phyloP scores from a whole-genome alignment of 2,113 vertebrate genomes.

The Phylloscopus whistleri region DNA sequence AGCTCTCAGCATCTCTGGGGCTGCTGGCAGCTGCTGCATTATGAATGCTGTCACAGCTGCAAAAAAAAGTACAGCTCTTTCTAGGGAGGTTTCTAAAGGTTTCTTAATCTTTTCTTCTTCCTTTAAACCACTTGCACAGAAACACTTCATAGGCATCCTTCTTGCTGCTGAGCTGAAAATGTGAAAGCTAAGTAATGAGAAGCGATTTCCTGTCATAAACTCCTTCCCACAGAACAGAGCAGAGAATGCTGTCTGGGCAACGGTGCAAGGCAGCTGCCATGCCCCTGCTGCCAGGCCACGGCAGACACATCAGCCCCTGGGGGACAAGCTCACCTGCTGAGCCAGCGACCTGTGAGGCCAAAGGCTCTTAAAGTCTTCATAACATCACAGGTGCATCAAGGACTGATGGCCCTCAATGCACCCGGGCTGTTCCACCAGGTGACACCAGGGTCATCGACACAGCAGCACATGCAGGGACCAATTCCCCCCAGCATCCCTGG shows the following conservation, averaged over 20 bases:
- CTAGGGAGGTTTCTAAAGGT: background rate
- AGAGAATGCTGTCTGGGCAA: background rate
- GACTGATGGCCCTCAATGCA: background rate
- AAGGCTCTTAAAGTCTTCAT: background rate
- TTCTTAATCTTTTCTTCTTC: background rate
- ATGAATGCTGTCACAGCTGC: background rate
- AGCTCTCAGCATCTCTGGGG: constrained; percentile 1
- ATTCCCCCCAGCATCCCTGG: background rate
- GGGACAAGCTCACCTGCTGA: background rate
- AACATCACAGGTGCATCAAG: background rate
- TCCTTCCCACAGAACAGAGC: fast-evolving
- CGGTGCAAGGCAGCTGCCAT: background rate
- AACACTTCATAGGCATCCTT: background rate
- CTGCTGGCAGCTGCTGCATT: constrained; percentile 15
- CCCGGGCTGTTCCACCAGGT: background rate
- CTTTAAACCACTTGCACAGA: background rate
- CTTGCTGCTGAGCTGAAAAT: background rate
- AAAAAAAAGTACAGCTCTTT: background rate
- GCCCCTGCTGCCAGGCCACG: background rate
- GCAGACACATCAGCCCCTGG: background rate
- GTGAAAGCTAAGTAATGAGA: background rate
- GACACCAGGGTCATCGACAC: background rate
- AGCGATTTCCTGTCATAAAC: background rate
- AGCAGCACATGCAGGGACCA: background rate
- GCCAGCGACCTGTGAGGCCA: background rate